Conservation (phyloP, 2,113 vertebrate species). For the Cryptomyrus ogoouensis region DNA sequence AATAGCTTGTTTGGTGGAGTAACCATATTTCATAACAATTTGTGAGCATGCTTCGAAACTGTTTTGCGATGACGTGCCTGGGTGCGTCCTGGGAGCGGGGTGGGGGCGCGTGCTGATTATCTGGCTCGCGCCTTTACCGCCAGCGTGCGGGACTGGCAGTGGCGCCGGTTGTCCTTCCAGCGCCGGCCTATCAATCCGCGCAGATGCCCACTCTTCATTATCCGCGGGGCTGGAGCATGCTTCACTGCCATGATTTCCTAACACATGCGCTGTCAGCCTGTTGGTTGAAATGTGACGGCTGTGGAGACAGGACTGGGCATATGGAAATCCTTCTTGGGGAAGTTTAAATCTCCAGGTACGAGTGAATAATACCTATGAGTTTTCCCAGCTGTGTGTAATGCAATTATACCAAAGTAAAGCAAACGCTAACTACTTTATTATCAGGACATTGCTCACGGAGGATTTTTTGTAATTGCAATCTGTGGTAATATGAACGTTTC, state of each 20-base stretch:
- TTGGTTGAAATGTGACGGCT: neutral
- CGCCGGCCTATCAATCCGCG: neutral
- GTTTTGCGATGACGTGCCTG: neutral
- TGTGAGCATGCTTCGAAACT: neutral
- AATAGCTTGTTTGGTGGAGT: neutral
- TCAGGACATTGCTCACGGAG: neutral
- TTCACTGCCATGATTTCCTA: conserved; percentile 11
- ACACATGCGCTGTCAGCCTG: conserved; percentile 7
- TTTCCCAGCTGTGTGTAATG: neutral
- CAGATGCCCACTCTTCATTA: conserved; percentile 21
- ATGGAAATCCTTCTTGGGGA: neutral
- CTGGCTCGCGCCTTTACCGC: neutral
- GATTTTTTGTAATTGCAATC: neutral
- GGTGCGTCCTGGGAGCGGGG: neutral
- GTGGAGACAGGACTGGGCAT: neutral
- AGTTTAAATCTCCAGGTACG: neutral
- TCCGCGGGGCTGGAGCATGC: neutral
- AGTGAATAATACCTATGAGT: neutral
- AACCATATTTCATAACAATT: neutral
- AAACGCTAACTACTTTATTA: neutral
- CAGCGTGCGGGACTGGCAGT: neutral
- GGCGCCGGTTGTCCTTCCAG: neutral
- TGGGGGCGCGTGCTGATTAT: conserved; percentile 1
- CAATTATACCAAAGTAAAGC: neutral
- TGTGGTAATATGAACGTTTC: neutral